These are phyloP conservation scores for Ashinkailepas kermadecensis DNA, from an alignment of 2,888 invertebrate species.

Conservation along the genomic window DNA sequence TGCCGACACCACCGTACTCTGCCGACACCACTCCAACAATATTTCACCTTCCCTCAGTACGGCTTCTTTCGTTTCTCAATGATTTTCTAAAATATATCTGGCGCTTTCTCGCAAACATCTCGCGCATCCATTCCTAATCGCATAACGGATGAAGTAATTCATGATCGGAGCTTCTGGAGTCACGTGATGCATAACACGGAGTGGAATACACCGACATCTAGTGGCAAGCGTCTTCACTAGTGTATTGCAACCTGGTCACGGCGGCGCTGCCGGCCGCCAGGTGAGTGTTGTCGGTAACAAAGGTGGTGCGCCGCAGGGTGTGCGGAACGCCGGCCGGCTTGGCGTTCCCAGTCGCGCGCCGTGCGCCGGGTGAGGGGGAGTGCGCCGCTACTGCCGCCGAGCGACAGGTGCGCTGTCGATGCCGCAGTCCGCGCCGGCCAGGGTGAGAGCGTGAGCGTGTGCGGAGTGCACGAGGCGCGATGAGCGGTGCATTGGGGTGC, in stretches of 20 bases:
- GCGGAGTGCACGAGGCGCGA: background rate
- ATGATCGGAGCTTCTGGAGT: too few species aligned
- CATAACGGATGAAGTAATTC: too few species aligned
- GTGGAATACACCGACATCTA: too few species aligned
- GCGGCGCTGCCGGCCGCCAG: conserved; percentile 2
- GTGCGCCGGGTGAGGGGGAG: background rate
- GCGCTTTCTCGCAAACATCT: too few species aligned
- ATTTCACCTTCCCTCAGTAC: too few species aligned
- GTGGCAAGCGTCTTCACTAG: background rate
- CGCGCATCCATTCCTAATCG: too few species aligned
- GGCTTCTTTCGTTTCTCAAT: too few species aligned
- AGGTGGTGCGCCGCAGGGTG: background rate
- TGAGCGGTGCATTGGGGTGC: background rate
- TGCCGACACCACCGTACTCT: too few species aligned
- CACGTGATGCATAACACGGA: too few species aligned
- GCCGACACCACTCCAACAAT: too few species aligned
- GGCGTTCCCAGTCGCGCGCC: background rate
- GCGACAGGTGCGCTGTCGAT: background rate
- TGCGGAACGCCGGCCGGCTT: background rate
- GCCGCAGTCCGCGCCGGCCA: background rate
- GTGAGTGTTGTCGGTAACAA: background rate
- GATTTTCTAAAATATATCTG: too few species aligned
- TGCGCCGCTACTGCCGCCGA: background rate
- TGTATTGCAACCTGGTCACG: background rate
- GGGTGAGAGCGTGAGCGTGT: background rate